A percentile compares a stretch with the other conserved stretches of the same genome.
phyloP scores from a whole-genome alignment of 2,797 vertebrate genomes.

The Apodemus agrarius region DNA sequence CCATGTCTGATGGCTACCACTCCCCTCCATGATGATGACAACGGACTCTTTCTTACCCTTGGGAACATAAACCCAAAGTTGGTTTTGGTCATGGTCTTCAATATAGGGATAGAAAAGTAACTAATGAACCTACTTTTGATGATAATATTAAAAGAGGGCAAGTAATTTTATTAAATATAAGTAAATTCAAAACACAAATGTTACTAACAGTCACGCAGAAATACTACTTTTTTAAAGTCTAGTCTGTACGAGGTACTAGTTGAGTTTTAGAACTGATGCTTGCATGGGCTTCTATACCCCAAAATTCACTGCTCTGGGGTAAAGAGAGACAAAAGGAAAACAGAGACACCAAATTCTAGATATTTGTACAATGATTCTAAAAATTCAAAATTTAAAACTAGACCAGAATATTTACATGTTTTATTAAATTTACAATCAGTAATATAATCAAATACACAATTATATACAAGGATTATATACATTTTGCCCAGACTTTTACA shows the following conservation, averaged over 20 bases:
- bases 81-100: background rate
- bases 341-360: conserved; percentile 44
- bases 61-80: background rate
- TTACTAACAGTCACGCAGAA: background rate
- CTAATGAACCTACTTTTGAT: background rate
- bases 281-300: background rate
- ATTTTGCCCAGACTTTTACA: conserved; percentile 90
- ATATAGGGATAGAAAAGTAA: background rate
- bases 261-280: background rate
- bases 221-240: background rate
- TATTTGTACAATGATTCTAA: conserved; percentile 35
- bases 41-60: background rate
- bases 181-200: background rate
- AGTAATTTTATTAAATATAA: conserved; percentile 22
- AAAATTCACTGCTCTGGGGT: background rate
- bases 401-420: conserved; percentile 90
- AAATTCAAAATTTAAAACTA: conserved; percentile 66
- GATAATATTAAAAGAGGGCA: background rate
- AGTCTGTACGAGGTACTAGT: background rate
- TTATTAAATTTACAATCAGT: conserved; percentile 93
- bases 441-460: conserved; percentile 91
- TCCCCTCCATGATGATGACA: background rate
- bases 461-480: conserved; percentile 91
- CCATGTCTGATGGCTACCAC: too few species aligned
- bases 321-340: conserved; percentile 40